Base-by-base conservation (phyloP, 2,113 vertebrate genomes). In the Callorhinus ursinus region DNA sequence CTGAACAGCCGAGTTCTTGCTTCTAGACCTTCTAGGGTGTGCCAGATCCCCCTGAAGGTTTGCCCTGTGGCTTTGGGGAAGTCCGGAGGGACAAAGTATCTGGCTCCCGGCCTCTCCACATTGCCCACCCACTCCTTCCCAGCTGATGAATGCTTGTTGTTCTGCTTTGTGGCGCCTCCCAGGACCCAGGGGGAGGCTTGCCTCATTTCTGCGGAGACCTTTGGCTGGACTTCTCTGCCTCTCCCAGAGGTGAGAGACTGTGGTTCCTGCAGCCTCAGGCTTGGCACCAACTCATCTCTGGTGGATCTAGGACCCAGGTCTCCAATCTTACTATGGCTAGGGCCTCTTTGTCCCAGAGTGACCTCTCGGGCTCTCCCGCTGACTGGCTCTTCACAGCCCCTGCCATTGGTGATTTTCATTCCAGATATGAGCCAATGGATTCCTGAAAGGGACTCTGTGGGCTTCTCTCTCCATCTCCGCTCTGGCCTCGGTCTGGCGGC, bases 151-250 rank as follows among this genome's bases (percentile, higher is more conserved):
- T 33, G 59, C 55, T 67, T 88, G 59, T 36, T 61, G 19, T 31
- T 89, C 53, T 82, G 53, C 82, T 89, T 74, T 39, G 83, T 4
- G 74, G 65, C 42, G 28, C 82, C 72, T 97, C 82, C 83, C 65
- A 82, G 86, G 72, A 39, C 86, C 81, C n/a, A 42, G 79, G 81
- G 46, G 80, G 61, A 94, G 61, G 61, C 31, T 55, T 42, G 88
- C 57, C 92, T 92, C 71, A 15, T 95, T 94, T 91, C 89, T 49
- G 83, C 16, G 14, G 77, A 95, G 92, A 92, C 87, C 92, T 98
- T 96, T 97, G 94, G 97, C 96, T 96, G 94, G 92, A 97, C 96
- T 95, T 49, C 92, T n/a, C 26, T 95, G 84, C 90, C 39, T 86
- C 63, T 94, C 90, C 90, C 94, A 53, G 95, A 88, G 88, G 93